phyloP scores from a whole-genome alignment of 2,113 vertebrate genomes.

The Hemibagrus wyckioides region DNA sequence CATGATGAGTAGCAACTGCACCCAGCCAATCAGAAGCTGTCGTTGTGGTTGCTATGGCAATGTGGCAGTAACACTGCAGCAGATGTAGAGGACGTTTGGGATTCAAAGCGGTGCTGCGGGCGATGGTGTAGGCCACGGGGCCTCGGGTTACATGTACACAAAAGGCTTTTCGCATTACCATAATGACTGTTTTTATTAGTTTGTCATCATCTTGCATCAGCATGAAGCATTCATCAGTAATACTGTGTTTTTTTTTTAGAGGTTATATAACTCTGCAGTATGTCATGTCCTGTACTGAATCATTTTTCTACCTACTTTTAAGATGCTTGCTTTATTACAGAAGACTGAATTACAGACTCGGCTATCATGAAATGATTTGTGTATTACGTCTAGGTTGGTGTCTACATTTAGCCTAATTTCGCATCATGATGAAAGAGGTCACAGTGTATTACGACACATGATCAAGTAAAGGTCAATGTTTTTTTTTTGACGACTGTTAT shows the following conservation, averaged over 20 bases:
- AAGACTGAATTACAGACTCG: neutral
- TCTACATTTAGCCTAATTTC: neutral
- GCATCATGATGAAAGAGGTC: too few species aligned
- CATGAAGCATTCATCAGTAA: neutral
- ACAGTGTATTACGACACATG: neutral
- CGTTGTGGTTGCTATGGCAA: constrained; percentile 67
- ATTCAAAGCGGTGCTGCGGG: constrained; percentile 3
- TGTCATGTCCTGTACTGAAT: neutral
- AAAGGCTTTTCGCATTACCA: neutral
- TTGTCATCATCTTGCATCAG: neutral
- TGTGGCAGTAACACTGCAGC: constrained; percentile 62
- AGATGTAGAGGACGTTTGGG: constrained; percentile 61
- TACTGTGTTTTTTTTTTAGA: constrained; percentile 5
- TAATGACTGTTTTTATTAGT: neutral
- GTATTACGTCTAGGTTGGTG: neutral
- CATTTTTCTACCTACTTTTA: neutral
- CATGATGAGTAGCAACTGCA: constrained; percentile 55
- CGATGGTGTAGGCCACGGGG: constrained; percentile 3
- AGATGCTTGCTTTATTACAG: neutral
- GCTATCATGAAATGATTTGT: neutral
- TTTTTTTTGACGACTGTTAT: neutral
- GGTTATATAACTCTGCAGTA: constrained; percentile 25
- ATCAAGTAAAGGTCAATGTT: neutral
- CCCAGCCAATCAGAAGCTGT: constrained; percentile 61
- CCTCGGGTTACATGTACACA: constrained; percentile 7